A percentile compares a stretch with the other conserved stretches of the same genome.
These are phyloP conservation scores for Embiotoca jacksoni DNA, from an alignment of 2,113 vertebrate species.

Conservation along the genomic window DNA sequence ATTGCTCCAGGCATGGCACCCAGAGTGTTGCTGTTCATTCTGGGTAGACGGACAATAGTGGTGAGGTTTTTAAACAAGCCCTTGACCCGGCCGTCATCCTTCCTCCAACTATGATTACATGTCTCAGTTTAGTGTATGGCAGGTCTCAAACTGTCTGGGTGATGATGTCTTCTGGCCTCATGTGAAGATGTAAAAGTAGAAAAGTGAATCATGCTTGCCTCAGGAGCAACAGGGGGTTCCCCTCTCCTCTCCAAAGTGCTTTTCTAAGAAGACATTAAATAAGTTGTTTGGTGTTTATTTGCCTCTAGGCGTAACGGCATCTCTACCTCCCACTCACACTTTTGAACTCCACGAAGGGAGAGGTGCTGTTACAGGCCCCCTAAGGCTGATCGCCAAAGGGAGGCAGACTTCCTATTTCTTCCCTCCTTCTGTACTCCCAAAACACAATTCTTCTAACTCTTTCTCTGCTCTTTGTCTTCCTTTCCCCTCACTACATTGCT, in stretches of 20 bases:
- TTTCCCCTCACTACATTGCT: background rate
- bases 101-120: constrained; percentile 20
- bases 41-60: background rate
- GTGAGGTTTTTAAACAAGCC: constrained; percentile 33
- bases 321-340: constrained; percentile 29
- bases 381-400: constrained; percentile 27
- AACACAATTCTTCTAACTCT: background rate
- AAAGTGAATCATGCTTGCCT: constrained; percentile 20
- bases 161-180: constrained; percentile 4
- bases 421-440: background rate
- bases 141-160: background rate
- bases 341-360: constrained; percentile 35
- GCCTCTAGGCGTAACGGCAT: constrained; percentile 22
- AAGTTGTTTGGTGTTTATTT: constrained; percentile 38
- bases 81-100: constrained; percentile 23
- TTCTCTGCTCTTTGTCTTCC: background rate
- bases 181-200: constrained; percentile 28
- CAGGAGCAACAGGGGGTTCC: constrained; percentile 28
- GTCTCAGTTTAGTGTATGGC: constrained; percentile 6
- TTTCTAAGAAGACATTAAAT: constrained; percentile 34
- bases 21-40: too few species aligned
- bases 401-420: constrained; percentile 9
- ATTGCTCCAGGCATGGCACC: too few species aligned
- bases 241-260: constrained; percentile 36
- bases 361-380: constrained; percentile 47